Base-by-base conservation (phyloP, 1,140 invertebrate species). In the Semibalanus balanoides region DNA sequence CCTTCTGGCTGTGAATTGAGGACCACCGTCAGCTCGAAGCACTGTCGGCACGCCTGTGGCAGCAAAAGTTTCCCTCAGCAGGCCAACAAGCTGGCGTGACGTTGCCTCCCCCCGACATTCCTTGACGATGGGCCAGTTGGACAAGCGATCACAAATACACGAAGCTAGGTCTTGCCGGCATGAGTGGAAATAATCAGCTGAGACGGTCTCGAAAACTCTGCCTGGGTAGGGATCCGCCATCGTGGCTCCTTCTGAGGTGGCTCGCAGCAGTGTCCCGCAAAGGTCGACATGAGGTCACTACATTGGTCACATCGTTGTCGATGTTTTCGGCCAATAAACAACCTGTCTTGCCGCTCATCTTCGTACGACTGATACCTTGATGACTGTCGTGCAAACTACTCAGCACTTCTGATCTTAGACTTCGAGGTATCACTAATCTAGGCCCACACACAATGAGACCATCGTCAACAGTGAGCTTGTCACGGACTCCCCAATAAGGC, bases 301-400 rank as follows among this genome's bases (percentile, higher is more conserved):
- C 74, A 73, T 77, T 77, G 17, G 31, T n/a, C 30, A 75, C 75
- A 28, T 77, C 76, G 75, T 30, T 75, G n/a, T 28, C 75, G 31
- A 77, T 77, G 73, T 35, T 75, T 28, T n/a, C n/a, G 75, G 75
- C 75, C 75, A 76, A 25, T 74, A 76, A 3, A 69, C 75, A 17
- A 17, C 17, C 17, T 40, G 35, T 40, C 17, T 40, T 17, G 35
- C 35, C 17, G n/a, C 35, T 40, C 35, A 40, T 40, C 17, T 40
- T 40, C 35, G 35, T 40, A 7, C 35, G 5, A 40, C 17, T 40
- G 35, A 40, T 43, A 27, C 73, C 35, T 73, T 40, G 43, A 72
- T 76, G 51, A 76, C 70, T 73, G 43, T 70, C 28, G 29, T 76
- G 76, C 27, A 77, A 69, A 28, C 30, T 22, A 30, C 74, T 31